These are phyloP conservation scores for Hydrolagus affinis DNA, from an alignment of 2,113 vertebrate genomes.

Conservation along the genomic window DNA sequence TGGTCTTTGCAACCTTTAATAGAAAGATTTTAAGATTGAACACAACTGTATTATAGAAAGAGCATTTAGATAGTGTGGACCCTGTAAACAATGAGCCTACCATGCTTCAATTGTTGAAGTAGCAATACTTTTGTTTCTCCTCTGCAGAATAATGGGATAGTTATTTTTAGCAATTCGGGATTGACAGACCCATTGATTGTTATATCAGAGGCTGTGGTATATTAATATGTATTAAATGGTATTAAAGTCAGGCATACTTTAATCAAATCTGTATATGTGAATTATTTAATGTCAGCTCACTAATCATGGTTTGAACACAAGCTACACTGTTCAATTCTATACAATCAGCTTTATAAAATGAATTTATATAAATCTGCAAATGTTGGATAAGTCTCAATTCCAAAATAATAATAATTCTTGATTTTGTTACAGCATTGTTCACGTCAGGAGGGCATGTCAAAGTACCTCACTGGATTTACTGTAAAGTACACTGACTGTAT, in stretches of 20 bases:
- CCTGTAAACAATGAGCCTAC: background rate
- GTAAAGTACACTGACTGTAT: too few species aligned
- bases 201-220: background rate
- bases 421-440: too few species aligned
- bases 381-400: too few species aligned
- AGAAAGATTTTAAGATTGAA: background rate
- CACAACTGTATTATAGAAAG: background rate
- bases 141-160: too few species aligned
- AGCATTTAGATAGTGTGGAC: background rate
- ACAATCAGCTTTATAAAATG: background rate
- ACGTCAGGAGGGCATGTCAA: too few species aligned
- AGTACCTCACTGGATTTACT: too few species aligned
- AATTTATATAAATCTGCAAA: background rate
- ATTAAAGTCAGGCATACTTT: background rate
- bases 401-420: too few species aligned
- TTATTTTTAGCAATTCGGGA: too few species aligned
- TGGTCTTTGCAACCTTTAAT: background rate
- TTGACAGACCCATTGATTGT: too few species aligned
- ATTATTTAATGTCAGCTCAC: background rate
- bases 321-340: background rate
- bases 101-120: too few species aligned
- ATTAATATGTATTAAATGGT: background rate
- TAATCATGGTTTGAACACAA: too few species aligned
- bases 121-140: too few species aligned
- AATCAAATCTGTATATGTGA: background rate